Conservation (phyloP, 2,888 invertebrate species). For the Drosophila lacicola region DNA sequence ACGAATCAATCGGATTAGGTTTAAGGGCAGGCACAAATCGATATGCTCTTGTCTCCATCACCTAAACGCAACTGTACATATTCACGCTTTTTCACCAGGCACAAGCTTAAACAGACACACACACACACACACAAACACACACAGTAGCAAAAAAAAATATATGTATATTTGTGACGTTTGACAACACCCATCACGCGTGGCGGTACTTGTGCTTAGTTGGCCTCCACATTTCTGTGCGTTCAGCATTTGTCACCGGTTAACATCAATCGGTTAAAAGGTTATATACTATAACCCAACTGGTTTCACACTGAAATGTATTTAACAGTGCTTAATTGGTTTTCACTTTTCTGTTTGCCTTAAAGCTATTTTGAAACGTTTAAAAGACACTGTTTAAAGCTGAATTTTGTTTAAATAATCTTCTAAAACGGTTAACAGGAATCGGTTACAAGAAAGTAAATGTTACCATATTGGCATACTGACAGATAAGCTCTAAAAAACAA, state of each 20-base stretch:
- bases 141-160: neutral
- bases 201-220: slow-evolving; percentile 31
- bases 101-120: slow-evolving; percentile 16
- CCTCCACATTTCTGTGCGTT: slow-evolving; percentile 26
- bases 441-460: too few relatives aligned
- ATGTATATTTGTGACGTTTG: slow-evolving; percentile 23
- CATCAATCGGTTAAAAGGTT: slow-evolving; percentile 6
- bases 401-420: too few relatives aligned
- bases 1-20: slow-evolving; percentile 78
- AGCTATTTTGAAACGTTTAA: neutral
- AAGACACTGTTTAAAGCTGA: too few relatives aligned
- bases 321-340: neutral
- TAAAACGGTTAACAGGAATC: too few relatives aligned
- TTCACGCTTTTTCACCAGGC: slow-evolving; percentile 44
- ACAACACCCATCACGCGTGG: slow-evolving; percentile 31
- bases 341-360: neutral
- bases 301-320: neutral
- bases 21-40: slow-evolving; percentile 40
- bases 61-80: slow-evolving; percentile 28
- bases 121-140: slow-evolving; percentile 4
- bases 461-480: too few relatives aligned
- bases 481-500: too few relatives aligned
- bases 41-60: slow-evolving; percentile 37
- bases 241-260: slow-evolving; percentile 3
- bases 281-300: neutral